Evolutionary conservation across 1,140 invertebrate genomes (phyloP), one percentile per base, ranked within the genome.

Genomic region (Drosophila nikananu): DNA sequence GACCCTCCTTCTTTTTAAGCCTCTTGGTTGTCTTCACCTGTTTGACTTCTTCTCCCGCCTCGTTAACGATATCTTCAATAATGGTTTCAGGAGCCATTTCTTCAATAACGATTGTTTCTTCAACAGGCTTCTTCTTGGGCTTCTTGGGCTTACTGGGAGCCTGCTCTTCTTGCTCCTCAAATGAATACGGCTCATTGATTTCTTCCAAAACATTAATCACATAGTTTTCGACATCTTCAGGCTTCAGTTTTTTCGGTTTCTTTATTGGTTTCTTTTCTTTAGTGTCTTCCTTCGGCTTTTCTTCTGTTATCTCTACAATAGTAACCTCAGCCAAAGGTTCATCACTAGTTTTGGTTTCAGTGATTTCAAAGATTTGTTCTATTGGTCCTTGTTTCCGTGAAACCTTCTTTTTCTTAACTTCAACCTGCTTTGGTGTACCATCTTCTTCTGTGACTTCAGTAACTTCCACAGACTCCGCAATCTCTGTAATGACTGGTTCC

Each of bases 11-110:
- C 55, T 91, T 92, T 48, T 91, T 92, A 13, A 92, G 75, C 19
- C 77, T 92, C n/a, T 91, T 86, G 8, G 59, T 92, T 10, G 91
- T 93, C 19, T 81, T 92, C 21, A 89, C 87, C 49, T 93, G 93
- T 77, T 79, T 92, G 15, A 86, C 73, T 57, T 84, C 65, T 23
- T 93, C 93, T 19, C 92, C 84, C 15, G 93, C 93, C 41, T 93
- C 94, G 9, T 92, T 83, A n/a, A 83, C 46, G 5, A 94, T 80
- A 75, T 94, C 64, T 48, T 91, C 81, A 21, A 79, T 81, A 32
- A 71, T 49, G 21, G 81, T 86, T 77, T 91, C 87, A 23, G 93
- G 91, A 35, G 92, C 81, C 55, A 83, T 59, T 75, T 94, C 93
- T 82, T 93, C 91, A 54, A 93, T 81, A 10, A 72, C 49, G 42